These are phyloP conservation scores for Pyrocoelia pectoralis DNA, from an alignment of 2,888 invertebrate species.

Conservation along the genomic window DNA sequence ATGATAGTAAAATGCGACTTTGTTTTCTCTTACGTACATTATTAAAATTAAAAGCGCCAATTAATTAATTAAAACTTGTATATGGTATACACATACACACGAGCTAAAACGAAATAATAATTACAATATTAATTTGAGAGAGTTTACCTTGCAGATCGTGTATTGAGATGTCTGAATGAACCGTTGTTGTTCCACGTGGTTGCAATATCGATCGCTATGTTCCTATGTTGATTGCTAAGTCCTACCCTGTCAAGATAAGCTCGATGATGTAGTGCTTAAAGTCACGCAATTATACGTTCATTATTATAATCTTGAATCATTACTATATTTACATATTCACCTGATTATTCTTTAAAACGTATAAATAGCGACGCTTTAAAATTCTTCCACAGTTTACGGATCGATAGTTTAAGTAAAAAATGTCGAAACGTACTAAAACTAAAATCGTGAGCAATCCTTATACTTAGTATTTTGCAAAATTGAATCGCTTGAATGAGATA, in stretches of 20 bases:
- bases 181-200: slow-evolving; percentile 14
- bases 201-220: slow-evolving; percentile 23
- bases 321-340: slow-evolving; percentile 22
- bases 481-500: too few species aligned
- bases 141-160: slow-evolving; percentile 2
- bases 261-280: slow-evolving; percentile 34
- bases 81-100: slow-evolving; percentile 3
- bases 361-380: neutral
- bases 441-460: too few species aligned
- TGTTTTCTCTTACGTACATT: too few species aligned
- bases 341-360: slow-evolving; percentile 16
- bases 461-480: too few species aligned
- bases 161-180: slow-evolving; percentile 24
- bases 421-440: too few species aligned
- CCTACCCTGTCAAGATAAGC: slow-evolving; percentile 38
- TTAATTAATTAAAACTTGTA: slow-evolving; percentile 15
- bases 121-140: neutral
- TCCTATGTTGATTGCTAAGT: slow-evolving; percentile 33
- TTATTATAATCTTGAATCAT: slow-evolving; percentile 30
- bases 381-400: too few species aligned
- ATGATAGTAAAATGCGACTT: neutral
- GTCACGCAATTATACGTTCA: slow-evolving; percentile 37
- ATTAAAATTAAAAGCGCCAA: neutral
- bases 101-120: neutral
- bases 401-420: too few species aligned